phyloP scores from a whole-genome alignment of 2,888 invertebrate genomes.

The Adelphocoris suturalis region DNA sequence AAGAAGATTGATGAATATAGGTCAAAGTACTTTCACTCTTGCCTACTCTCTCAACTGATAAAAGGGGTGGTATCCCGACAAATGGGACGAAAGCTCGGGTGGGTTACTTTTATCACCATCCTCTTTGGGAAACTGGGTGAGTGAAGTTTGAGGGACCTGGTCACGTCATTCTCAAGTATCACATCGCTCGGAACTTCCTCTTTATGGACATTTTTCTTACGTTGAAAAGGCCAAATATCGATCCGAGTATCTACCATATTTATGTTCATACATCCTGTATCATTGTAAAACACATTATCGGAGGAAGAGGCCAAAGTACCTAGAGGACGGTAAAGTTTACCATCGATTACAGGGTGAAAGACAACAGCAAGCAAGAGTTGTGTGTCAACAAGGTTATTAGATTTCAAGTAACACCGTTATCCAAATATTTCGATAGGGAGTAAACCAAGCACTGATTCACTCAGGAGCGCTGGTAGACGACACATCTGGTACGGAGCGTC shows the following conservation, averaged over 20 bases:
- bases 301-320: background rate
- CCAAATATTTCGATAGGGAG: background rate
- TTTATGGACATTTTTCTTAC: background rate
- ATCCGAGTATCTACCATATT: background rate
- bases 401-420: background rate
- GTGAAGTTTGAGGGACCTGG: background rate
- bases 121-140: slow-evolving; percentile 17
- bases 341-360: background rate
- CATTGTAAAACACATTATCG: background rate
- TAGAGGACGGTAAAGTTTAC: background rate
- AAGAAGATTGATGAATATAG: background rate
- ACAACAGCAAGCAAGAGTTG: background rate
- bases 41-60: slow-evolving; percentile 1
- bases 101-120: slow-evolving; percentile 26
- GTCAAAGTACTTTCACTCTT: slow-evolving; percentile 27
- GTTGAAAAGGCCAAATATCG: background rate
- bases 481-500: too few relatives aligned
- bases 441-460: background rate
- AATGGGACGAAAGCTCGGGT: slow-evolving; percentile 21
- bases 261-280: background rate
- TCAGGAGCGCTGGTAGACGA: too few relatives aligned
- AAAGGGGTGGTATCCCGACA: slow-evolving; percentile 14
- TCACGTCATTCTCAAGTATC: slow-evolving; percentile 20
- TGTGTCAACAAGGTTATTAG: background rate
- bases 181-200: background rate